phyloP scores from a whole-genome alignment of 2,888 invertebrate genomes.

The Hyppa rectilinea region DNA sequence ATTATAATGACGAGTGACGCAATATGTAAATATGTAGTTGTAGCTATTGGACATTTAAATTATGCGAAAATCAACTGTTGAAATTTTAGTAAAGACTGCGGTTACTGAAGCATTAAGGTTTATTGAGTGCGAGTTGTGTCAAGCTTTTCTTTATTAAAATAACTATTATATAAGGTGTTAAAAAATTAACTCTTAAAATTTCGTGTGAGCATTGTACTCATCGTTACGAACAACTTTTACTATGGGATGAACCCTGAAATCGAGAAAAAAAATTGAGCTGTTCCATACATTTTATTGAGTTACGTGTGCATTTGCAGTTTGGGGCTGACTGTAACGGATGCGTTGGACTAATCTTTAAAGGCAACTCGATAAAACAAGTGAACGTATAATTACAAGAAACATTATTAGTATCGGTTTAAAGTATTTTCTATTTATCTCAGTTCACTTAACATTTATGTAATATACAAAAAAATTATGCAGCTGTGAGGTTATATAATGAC shows the following conservation, averaged over 20 bases:
- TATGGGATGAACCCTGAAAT: too few species aligned
- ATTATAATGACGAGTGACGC: slow-evolving; percentile 17
- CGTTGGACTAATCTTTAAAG: too few species aligned
- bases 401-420: background rate
- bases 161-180: too few species aligned
- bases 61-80: slow-evolving; percentile 13
- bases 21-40: slow-evolving; percentile 28
- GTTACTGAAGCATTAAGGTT: slow-evolving; percentile 20
- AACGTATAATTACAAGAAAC: background rate
- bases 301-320: too few species aligned
- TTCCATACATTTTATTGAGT: too few species aligned
- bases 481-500: background rate
- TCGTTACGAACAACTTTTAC: too few species aligned
- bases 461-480: background rate
- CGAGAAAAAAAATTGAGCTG: too few species aligned
- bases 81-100: slow-evolving; percentile 16
- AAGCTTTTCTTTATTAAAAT: slow-evolving; percentile 8
- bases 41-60: slow-evolving; percentile 10
- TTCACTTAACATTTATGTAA: background rate
- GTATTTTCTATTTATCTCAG: background rate
- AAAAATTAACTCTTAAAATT: too few species aligned
- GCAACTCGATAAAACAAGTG: background rate
- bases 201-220: too few species aligned
- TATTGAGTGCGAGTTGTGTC: slow-evolving; percentile 5
- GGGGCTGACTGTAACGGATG: too few species aligned